Conservation (phyloP, 2,888 invertebrate species). For the Cosmia trapezina region DNA sequence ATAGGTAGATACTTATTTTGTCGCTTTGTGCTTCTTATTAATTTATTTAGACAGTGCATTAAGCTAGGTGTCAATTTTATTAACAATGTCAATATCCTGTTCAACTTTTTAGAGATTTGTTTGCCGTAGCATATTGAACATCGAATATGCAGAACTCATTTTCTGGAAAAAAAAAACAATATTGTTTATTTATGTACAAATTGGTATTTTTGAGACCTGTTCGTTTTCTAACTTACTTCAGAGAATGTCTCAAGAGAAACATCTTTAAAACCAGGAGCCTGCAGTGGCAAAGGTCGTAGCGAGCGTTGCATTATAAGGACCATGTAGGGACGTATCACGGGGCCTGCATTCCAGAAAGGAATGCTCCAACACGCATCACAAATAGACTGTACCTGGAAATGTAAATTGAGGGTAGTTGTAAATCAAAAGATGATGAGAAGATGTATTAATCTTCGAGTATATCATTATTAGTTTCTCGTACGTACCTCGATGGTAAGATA, state of each 20-base stretch:
- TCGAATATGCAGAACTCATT: conserved; percentile 47
- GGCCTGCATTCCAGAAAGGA: conserved; percentile 79
- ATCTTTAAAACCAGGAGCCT: conserved; percentile 77
- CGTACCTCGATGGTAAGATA: conserved; percentile 58
- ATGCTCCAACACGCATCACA: conserved; percentile 78
- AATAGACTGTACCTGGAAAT: conserved; percentile 72
- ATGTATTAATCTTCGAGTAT: not conserved
- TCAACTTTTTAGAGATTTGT: not conserved
- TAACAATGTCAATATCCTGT: too few relatives aligned
- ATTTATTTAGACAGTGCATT: not conserved
- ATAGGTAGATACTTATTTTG: not conserved
- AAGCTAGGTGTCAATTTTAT: not conserved
- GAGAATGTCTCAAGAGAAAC: conserved; percentile 81
- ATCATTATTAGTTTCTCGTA: too few relatives aligned
- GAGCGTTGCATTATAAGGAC: conserved; percentile 82
- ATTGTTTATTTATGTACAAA: not conserved
- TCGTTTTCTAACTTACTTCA: conserved; percentile 70
- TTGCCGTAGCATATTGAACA: conserved; percentile 42
- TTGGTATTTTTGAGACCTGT: not conserved
- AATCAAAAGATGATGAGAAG: not conserved
- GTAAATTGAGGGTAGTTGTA: conserved; percentile 1
- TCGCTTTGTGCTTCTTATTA: not conserved
- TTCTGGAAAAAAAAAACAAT: conserved; percentile 20
- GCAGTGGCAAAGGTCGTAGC: conserved; percentile 74
- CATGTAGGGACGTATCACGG: conserved; percentile 76